These are phyloP conservation scores for Lapara coniferarum DNA, from an alignment of 2,888 invertebrate species.

Conservation along the genomic window DNA sequence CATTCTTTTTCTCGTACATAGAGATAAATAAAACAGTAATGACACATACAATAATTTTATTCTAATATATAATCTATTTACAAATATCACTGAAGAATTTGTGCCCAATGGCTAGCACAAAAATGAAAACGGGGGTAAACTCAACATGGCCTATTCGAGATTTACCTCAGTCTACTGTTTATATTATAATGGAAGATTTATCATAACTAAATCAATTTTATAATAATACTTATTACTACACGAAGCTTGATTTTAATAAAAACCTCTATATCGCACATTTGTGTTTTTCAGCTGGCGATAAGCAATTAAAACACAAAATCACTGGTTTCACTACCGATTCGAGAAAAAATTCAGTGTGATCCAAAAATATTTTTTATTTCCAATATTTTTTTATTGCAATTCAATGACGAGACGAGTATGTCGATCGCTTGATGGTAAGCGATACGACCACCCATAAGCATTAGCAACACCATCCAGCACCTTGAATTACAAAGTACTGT, in stretches of 20 bases:
- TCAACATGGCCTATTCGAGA: constrained; percentile 2
- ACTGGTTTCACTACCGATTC: too few species aligned
- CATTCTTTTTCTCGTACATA: neutral
- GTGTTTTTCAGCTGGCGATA: too few species aligned
- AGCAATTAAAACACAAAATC: too few species aligned
- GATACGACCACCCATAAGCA: too few species aligned
- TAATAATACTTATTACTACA: neutral
- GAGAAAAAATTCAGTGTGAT: too few species aligned
- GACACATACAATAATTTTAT: neutral
- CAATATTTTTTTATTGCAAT: too few species aligned
- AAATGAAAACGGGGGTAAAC: constrained; percentile 13
- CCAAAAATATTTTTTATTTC: too few species aligned
- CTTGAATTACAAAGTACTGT: too few species aligned
- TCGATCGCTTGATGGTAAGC: too few species aligned
- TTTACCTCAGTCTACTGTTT: neutral
- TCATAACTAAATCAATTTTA: neutral
- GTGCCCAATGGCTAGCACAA: neutral
- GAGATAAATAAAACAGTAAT: neutral
- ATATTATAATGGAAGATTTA: neutral
- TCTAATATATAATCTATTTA: constrained; percentile 31
- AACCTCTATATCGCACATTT: too few species aligned
- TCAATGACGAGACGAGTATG: too few species aligned
- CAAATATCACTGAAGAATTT: constrained; percentile 31
- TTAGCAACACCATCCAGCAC: too few species aligned
- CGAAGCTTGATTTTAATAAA: neutral